Base-by-base conservation (phyloP, 2,888 invertebrate genomes). In the Athalia circularis region DNA sequence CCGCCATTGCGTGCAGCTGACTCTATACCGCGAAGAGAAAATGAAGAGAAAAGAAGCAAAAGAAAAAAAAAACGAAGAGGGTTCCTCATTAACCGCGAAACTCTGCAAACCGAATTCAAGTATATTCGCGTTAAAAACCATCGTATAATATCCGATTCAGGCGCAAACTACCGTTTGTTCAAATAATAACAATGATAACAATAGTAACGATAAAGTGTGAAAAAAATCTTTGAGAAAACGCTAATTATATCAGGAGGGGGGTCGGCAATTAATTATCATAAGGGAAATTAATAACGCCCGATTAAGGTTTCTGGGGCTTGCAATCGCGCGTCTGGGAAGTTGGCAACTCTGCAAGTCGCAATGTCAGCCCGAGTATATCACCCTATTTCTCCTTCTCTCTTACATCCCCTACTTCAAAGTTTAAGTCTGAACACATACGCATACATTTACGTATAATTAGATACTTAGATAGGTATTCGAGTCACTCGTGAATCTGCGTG, bases 281-380 rank as follows among this genome's bases (percentile, higher is more conserved):
- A 80, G 68, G 77, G 75, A 79, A 75, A 68, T 78, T 78, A 80
- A 81, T 81, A 81, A 80, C 78, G 79, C 79, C 80, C 79, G 81
- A 82, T 82, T 82, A 79, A 74, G 70, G 79, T 78, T 65, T 79
- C 65, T 64, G 68, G 78, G 65, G 2, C 50, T 72, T 45, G 62
- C 45, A 52, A 70, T 77, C 43, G 62, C 29, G 11, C 70, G 52
- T 77, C 70, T 77, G 61, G 43, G 50, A 70, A 62, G 62, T 77
- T 70, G 61, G 70, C 57, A 61, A 70, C 77, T 77, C 61, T 54
- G 61, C 61, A 52, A 77, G 68, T 79, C 72, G 78, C 70, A 54
- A 59, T 78, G 78, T 77, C 75, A 72, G 72, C 72, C 59, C 45
- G 8, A 72, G 47, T 59, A 47, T 3, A 5, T 43, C 59, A n/a